Evolutionary conservation across 2,888 invertebrate genomes (phyloP), one percentile per base, ranked within the genome.

Genomic region (Scaptomyza polygonia): DNA sequence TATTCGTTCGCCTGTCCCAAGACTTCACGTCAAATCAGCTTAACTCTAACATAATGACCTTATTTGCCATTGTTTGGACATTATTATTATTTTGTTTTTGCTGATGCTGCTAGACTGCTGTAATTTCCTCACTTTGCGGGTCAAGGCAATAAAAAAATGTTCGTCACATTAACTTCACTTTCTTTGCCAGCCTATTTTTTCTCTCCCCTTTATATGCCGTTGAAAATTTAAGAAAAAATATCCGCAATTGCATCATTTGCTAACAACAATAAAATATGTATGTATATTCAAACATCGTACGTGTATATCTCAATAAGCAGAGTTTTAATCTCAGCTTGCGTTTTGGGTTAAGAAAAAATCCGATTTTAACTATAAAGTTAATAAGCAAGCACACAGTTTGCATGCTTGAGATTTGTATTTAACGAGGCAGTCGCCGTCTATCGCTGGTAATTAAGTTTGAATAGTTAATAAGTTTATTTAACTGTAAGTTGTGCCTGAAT

Each of bases 1-100:
- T 62, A 43, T 61, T 61, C 68, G 34, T 56, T 64, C 71, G n/a
- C 5, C 61, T 30, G 32, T 59, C 39, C 29, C 39, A 49, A 21
- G 39, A 45, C 71, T 54, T 59, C 67, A 71, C 72, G 72, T 81
- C 81, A 84, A 88, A 88, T 88, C 84, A 56, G 78, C 88, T 88
- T 88, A 88, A 84, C 56, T 77, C 69, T 68, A 74, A 71, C 83
- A 80, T 88, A 84, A 84, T 88, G 78, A 88, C 88, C 83, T 88
- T 88, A 84, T 84, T 88, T 84, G 82, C 85, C 70, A 88, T 86
- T 77, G 87, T 86, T 72, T 84, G 87, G 78, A 88, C 76, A 69
- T 84, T 86, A 86, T 88, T 77, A 86, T 83, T 39, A 9, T 6
- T 34, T n/a, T 36, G n/a, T 67, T 65, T 82, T 74, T 70, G 57